These are phyloP conservation scores for Armadillidium nasatum DNA, from an alignment of 1,140 invertebrate species.

Conservation along the genomic window DNA sequence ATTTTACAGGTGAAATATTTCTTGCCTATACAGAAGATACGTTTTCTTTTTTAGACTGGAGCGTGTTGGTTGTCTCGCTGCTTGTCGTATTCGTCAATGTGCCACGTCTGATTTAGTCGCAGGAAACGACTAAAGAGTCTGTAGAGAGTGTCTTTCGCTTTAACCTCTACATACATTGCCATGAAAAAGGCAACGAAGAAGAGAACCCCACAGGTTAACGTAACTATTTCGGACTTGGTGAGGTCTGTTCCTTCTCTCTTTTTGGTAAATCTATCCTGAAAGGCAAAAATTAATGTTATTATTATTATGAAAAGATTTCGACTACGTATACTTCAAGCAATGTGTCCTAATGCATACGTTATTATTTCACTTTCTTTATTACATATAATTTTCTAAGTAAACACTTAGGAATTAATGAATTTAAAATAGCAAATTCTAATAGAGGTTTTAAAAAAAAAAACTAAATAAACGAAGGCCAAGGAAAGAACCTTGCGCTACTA, in stretches of 20 bases:
- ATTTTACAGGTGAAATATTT: too few relatives aligned
- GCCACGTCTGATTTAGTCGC: constrained; percentile 55
- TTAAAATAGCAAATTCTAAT: too few relatives aligned
- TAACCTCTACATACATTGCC: constrained; percentile 58
- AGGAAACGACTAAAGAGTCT: constrained; percentile 53
- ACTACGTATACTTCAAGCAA: too few relatives aligned
- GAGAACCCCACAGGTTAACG: constrained; percentile 55
- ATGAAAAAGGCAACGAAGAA: constrained; percentile 59
- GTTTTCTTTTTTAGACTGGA: background rate
- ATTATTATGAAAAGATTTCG: too few relatives aligned
- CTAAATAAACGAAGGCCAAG: too few relatives aligned
- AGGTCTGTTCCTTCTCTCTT: constrained; percentile 51
- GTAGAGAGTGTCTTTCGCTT: constrained; percentile 55
- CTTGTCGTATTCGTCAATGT: constrained; percentile 54
- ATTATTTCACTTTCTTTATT: too few relatives aligned
- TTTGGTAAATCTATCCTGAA: constrained; percentile 36
- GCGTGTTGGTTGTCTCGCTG: constrained; percentile 40
- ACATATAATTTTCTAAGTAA: too few relatives aligned
- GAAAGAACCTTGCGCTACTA: background rate
- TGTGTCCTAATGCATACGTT: too few relatives aligned
- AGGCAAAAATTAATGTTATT: background rate
- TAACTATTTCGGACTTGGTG: constrained; percentile 54
- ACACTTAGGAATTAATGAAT: too few relatives aligned
- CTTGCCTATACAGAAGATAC: too few relatives aligned
- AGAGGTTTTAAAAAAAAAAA: too few relatives aligned